Base-by-base conservation (phyloP, 2,797 vertebrate species). In the Microctenopoma lineatum region DNA sequence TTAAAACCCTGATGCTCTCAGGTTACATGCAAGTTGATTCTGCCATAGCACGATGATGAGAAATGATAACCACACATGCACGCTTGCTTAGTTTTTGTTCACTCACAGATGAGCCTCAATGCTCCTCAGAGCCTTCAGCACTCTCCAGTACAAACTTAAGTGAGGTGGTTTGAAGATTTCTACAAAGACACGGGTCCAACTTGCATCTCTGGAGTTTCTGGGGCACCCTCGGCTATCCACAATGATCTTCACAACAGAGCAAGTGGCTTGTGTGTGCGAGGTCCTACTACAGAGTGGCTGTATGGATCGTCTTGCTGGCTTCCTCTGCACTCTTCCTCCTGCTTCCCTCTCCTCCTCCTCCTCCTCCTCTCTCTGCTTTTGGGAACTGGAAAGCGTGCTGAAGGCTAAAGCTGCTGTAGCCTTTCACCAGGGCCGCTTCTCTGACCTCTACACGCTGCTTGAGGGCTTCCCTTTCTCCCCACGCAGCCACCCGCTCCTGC, bases 251-350 rank as follows among this genome's bases (percentile, higher is more conserved):
- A 90, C 93, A 14, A 75, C 83, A 9, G 92, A 93, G 64, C 92
- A 93, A 81, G 87, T 93, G 64, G 85, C 86, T 0, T 94, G 92
- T 5, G 62, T 94, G 60, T 93, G 92, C 18, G 93, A 94, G 79
- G 92, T 94, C 59, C 90, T 94, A 3, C 89, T 94, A 46, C 92
- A 91, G 75, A 76, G 84, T 2, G 84, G 93, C 0, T 69, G 67
- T 66, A 87, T 93, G 60, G 93, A 92, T 63, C 92, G 87, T 13
- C 84, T 93, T 5, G 57, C 88, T 0, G 73, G 66, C 18, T 94
- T 94, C 71, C 90, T 94, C 34, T 11, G 0, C 54, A 87, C 88
- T 41, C 85, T 92, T 46, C 89, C 89, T 46, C 62, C 80, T 51
- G 69, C 73, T 8, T 53, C 75, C n/a, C 27, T 39, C 29, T 32